These are phyloP conservation scores for Beris chalybata DNA, from an alignment of 2,888 invertebrate genomes.

Conservation along the genomic window DNA sequence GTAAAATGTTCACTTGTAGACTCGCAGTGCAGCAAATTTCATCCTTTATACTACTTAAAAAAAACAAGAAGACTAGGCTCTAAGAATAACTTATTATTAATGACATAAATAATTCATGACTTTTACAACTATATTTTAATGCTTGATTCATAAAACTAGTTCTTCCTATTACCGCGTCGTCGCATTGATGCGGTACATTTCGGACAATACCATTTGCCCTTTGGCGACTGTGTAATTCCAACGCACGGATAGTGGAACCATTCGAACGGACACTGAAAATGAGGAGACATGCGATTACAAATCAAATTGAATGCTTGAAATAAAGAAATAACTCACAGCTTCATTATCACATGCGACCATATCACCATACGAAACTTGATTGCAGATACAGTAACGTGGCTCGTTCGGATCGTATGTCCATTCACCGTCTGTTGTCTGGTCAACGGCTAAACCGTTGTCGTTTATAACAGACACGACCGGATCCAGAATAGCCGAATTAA, in stretches of 20 bases:
- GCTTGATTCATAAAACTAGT: conserved; percentile 53
- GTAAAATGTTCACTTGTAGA: too few relatives aligned
- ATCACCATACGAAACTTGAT: conserved; percentile 96
- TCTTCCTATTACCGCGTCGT: conserved; percentile 78
- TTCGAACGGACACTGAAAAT: conserved; percentile 88
- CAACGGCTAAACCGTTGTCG: conserved; percentile 52
- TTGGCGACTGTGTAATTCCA: conserved; percentile 92
- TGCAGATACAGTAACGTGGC: conserved; percentile 93
- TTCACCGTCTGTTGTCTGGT: conserved; percentile 66
- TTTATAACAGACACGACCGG: conserved; percentile 42
- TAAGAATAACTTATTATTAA: not conserved
- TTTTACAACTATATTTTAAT: not conserved
- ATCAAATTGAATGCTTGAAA: conserved; percentile 9
- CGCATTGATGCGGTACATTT: conserved; percentile 89
- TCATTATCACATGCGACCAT: conserved; percentile 99
- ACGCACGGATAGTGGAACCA: conserved; percentile 99
- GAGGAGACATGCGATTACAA: conserved; percentile 10
- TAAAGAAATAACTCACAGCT: conserved; percentile 67
- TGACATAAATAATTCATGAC: not conserved
- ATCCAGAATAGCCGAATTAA: conserved; percentile 41
- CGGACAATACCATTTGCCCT: conserved; percentile 99
- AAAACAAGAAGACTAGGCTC: too few relatives aligned
- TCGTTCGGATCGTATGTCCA: conserved; percentile 97
- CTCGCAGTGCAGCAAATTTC: too few relatives aligned
- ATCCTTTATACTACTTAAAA: too few relatives aligned